These are phyloP conservation scores for Zele albiditarsus DNA, from an alignment of 2,888 invertebrate genomes.

Conservation along the genomic window DNA sequence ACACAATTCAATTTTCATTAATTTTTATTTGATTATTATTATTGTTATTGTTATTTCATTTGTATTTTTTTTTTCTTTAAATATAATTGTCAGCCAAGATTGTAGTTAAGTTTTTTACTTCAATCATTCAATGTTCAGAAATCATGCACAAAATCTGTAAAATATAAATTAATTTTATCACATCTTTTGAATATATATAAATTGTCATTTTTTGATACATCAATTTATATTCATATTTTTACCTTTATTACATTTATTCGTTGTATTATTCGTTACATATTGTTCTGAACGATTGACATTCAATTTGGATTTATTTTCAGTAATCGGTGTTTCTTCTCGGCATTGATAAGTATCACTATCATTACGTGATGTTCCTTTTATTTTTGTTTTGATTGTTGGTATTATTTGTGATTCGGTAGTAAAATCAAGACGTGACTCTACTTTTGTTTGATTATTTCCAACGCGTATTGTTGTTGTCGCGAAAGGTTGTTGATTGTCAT, in stretches of 20 bases:
- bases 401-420: neutral
- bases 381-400: neutral
- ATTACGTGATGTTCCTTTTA: neutral
- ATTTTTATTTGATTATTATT: neutral
- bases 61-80: neutral
- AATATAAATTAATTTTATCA: neutral
- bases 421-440: neutral
- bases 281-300: neutral
- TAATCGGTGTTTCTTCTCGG: neutral
- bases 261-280: neutral
- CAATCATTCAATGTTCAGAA: neutral
- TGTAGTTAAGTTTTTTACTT: neutral
- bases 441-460: neutral
- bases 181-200: neutral
- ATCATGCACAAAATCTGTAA: neutral
- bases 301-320: neutral
- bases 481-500: neutral
- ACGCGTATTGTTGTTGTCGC: neutral
- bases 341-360: neutral
- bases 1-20: neutral
- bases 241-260: neutral
- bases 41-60: neutral
- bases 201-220: neutral
- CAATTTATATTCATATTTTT: neutral
- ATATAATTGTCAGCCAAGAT: constrained; percentile 25